A percentile compares a stretch with the other conserved stretches of the same genome.
Conservation (phyloP, 2,113 vertebrate species). For the Oreotrochilus melanogaster region DNA sequence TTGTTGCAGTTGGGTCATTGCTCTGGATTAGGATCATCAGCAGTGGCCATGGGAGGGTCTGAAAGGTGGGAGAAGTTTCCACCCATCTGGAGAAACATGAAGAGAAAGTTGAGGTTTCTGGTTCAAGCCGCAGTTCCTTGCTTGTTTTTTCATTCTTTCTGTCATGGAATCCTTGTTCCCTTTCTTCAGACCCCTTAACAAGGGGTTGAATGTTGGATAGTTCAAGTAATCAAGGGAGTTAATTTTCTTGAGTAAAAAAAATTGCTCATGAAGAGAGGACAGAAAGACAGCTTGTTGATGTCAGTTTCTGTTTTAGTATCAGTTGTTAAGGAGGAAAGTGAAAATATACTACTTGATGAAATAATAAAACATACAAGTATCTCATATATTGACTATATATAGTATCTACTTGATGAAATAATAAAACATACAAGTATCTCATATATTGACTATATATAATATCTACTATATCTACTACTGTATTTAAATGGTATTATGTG, state of each 20-base stretch:
- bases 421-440: not conserved
- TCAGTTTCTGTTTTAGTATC: not conserved
- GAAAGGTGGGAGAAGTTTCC: not conserved
- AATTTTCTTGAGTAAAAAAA: not conserved
- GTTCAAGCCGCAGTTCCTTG: not conserved
- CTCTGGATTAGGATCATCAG: not conserved
- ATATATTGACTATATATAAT: too few species aligned
- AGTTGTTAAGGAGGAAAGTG: not conserved
- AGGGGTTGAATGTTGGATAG: not conserved
- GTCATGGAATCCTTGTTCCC: not conserved
- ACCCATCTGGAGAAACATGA: not conserved
- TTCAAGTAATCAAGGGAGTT: not conserved
- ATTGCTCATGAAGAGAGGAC: not conserved
- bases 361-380: not conserved
- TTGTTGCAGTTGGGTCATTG: not conserved
- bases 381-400: too few species aligned
- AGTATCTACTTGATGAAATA: not conserved
- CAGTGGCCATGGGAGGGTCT: not conserved
- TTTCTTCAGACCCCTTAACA: not conserved
- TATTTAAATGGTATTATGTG: not conserved
- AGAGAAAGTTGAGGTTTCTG: not conserved
- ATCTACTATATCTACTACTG: too few species aligned
- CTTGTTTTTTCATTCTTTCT: not conserved
- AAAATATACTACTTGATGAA: not conserved
- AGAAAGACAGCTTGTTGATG: not conserved